phyloP scores from a whole-genome alignment of 2,888 invertebrate genomes.

The Ypsolopha sequella region DNA sequence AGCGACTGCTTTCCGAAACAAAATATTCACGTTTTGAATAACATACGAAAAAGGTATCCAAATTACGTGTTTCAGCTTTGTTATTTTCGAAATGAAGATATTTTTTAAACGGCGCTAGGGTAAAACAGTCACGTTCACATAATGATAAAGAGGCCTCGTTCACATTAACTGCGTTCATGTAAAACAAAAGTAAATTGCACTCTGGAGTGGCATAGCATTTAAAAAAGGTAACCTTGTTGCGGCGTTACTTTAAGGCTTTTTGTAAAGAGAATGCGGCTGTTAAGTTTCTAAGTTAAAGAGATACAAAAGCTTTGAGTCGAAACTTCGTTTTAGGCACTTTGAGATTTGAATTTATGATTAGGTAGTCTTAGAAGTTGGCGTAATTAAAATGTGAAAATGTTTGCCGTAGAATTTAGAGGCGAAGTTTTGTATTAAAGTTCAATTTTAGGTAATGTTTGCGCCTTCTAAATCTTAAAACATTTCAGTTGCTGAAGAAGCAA shows the following conservation, averaged over 20 bases:
- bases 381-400: no score
- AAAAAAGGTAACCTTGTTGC: neutral
- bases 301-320: neutral
- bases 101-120: slow-evolving; percentile 9
- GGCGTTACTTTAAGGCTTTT: neutral
- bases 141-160: slow-evolving; percentile 48
- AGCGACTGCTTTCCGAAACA: no score
- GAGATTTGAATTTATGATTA: no score
- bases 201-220: slow-evolving; percentile 24
- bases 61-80: neutral
- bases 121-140: slow-evolving; percentile 13
- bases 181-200: slow-evolving; percentile 53
- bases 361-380: no score
- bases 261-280: neutral
- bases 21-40: no score
- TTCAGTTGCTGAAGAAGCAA: no score
- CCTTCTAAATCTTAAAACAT: no score
- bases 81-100: neutral
- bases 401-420: no score
- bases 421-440: no score
- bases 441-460: no score
- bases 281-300: neutral
- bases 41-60: no score
- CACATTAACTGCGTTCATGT: slow-evolving; percentile 50
- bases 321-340: neutral